A percentile compares a stretch with the other conserved stretches of the same genome.
Evolutionary conservation across 2,113 vertebrate species (phyloP).

Genomic region (Salminus brasiliensis): DNA sequence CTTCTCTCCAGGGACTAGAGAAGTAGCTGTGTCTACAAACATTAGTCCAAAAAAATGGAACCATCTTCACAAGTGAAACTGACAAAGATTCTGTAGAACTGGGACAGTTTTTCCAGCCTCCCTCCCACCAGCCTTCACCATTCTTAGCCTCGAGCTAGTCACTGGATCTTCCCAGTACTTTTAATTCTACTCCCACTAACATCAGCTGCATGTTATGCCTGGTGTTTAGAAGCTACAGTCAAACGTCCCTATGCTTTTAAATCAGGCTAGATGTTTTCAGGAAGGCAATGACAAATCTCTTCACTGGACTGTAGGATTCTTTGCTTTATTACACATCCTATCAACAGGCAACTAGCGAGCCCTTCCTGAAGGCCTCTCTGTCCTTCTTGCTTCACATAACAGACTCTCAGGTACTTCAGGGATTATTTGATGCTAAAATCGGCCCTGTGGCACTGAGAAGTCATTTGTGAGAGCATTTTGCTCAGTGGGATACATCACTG

Average conservation of each 20-base stretch:
- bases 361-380: neutral
- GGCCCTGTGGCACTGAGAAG: neutral
- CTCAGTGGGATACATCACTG: neutral
- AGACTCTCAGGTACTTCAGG: neutral
- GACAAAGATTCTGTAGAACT: slow-evolving; percentile 37
- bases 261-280: neutral
- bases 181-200: neutral
- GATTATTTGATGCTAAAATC: neutral
- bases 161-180: neutral
- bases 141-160: neutral
- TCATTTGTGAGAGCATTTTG: neutral
- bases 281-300: neutral
- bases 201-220: neutral
- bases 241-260: neutral
- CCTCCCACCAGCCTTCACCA: neutral
- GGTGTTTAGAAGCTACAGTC: neutral
- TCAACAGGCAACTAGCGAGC: neutral
- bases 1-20: too few species aligned
- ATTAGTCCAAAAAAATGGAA: too few species aligned
- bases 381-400: neutral
- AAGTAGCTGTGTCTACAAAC: too few species aligned
- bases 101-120: neutral
- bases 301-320: neutral
- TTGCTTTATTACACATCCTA: neutral
- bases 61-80: too few species aligned